Evolutionary conservation across 2,113 vertebrate genomes (phyloP), one percentile per base, ranked within the genome.

Genomic region (Alosa alosa): DNA sequence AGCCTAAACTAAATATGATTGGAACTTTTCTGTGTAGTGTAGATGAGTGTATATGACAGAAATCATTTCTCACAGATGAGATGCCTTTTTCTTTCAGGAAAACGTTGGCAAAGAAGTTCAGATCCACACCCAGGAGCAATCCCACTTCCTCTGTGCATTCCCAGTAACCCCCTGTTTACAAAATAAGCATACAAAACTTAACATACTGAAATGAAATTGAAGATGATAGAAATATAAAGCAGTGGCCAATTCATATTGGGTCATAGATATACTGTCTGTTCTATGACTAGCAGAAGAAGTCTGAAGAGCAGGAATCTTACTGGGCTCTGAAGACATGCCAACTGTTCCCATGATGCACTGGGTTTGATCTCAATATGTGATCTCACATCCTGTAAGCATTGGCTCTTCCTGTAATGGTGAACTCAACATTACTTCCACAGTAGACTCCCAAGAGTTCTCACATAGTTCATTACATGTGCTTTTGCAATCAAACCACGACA

Each of bases 61-160:
- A 1, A 44, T 44, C 2, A 4, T 44, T 81, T 89, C 90, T 91
- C 95, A 95, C 96, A 87, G 97, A 97, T 10, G 17, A 44, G 91
- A 97, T 96, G 88, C 96, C 96, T 90, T 95, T 97, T 90, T 92
- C 91, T 57, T 93, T 91, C 87, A 97, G 94, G 90, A 95, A 96
- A 57, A 88, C 89, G 46, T 95, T 92, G 72, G 91, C 93, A 85
- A 97, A 95, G 88, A 89, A 47, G 85, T 92, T 88, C 13, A 93
- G 87, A 31, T 97, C 88, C 85, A 97, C 83, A 0, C 91, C 88
- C 18, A 97, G 83, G 41, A 94, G 82, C 22, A 83, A 31, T 11
- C 95, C 96, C 84, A 98, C 93, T 52, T 91, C 89, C 0, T 82
- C 41, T 4, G 90, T 96, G 49, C 96, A 89, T 88, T 96, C 93